Conservation (phyloP, 2,113 vertebrate species). For the Girardinichthys multiradiatus region DNA sequence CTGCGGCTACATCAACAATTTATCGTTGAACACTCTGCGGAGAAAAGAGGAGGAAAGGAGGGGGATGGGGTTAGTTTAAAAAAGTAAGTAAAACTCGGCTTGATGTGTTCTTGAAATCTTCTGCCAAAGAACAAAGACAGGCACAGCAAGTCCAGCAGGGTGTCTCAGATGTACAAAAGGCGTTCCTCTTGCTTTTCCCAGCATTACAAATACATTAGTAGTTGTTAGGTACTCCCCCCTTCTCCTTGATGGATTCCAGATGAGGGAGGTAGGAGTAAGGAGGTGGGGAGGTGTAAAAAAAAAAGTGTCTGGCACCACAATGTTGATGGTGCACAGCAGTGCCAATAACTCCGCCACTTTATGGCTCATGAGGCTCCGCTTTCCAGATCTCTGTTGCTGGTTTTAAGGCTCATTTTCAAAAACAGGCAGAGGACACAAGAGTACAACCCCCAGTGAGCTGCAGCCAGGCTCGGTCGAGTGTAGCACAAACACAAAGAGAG, state of each 20-base stretch:
- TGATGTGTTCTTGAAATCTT: constrained; percentile 46
- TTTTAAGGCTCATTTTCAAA: constrained; percentile 62
- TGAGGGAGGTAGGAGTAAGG: constrained; percentile 83
- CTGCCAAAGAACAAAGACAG: constrained; percentile 59
- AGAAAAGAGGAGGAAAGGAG: not conserved
- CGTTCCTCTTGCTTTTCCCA: constrained; percentile 63
- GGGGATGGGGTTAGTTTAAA: not conserved
- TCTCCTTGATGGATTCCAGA: constrained; percentile 94
- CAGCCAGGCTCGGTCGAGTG: constrained; percentile 11
- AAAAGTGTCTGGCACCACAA: constrained; percentile 88
- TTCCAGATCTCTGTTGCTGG: constrained; percentile 80
- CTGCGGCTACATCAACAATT: constrained; percentile 34
- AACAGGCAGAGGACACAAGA: constrained; percentile 42
- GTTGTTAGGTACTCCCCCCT: constrained; percentile 73
- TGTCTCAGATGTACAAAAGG: constrained; percentile 49
- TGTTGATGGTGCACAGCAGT: constrained; percentile 87
- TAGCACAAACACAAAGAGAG: constrained; percentile 1
- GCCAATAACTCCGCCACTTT: constrained; percentile 88
- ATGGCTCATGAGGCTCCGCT: constrained; percentile 75
- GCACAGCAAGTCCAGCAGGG: constrained; percentile 49
- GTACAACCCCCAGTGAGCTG: constrained; percentile 18
- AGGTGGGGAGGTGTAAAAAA: constrained; percentile 71
- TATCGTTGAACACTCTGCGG: constrained; percentile 19
- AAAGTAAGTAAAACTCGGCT: constrained; percentile 32
- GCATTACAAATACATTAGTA: constrained; percentile 78